Percentiles rank a stretch among this genome's conserved stretches.
Conservation (phyloP, 64 coral and sea anemone genomes). For the Acropora yongei region DNA sequence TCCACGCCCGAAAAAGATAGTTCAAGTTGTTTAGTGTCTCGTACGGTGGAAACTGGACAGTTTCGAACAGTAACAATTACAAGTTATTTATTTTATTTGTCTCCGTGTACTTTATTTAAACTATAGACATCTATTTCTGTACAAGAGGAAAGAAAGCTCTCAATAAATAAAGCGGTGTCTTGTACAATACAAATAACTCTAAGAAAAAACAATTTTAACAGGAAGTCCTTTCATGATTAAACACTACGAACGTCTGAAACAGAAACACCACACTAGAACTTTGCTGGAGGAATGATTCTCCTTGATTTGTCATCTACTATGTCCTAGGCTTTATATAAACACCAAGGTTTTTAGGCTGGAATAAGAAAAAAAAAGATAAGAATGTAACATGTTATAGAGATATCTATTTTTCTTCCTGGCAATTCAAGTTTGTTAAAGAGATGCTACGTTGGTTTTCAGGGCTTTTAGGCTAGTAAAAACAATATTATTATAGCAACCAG, state of each 20-base stretch:
- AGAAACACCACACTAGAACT: neutral
- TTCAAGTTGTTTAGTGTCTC: no score
- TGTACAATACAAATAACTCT: neutral
- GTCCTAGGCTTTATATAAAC: neutral
- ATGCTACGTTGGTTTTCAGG: no score
- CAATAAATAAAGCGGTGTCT: neutral
- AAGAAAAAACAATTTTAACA: neutral
- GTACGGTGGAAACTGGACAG: no score
- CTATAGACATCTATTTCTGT: neutral
- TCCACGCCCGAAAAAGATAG: no score
- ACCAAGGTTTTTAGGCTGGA: neutral
- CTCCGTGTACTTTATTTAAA: neutral
- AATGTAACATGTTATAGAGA: neutral
- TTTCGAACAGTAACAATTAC: no score
- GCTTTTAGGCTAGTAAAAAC: no score
- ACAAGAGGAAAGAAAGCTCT: neutral
- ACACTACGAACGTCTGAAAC: neutral
- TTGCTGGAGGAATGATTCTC: neutral
- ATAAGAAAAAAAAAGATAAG: neutral
- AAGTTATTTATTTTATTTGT: neutral
- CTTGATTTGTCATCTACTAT: neutral
- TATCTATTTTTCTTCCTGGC: no score
- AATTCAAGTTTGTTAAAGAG: no score
- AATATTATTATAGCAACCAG: no score
- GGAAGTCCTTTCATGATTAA: no score